Conservation (phyloP, 2,113 vertebrate species). For the Clarias magur region DNA sequence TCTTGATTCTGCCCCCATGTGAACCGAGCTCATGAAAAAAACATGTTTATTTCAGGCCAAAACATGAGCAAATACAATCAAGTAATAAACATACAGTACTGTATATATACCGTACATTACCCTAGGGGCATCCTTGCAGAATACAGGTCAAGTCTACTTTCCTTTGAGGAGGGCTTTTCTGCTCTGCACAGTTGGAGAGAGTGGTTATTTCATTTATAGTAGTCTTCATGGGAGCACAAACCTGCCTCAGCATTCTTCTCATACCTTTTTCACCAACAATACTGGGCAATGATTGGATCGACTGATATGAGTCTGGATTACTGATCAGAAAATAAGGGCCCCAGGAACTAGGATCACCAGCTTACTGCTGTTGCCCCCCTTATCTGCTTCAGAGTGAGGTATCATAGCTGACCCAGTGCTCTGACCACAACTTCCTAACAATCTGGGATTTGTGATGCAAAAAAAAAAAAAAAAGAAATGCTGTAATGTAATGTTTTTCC, state of each 20-base stretch:
- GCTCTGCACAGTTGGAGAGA: background rate
- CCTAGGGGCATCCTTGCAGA: background rate
- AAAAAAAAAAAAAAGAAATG: too few relatives aligned
- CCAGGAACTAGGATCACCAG: too few relatives aligned
- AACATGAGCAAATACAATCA: background rate
- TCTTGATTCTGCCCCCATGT: slow-evolving; percentile 9
- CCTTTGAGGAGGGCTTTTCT: background rate
- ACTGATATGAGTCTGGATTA: too few relatives aligned
- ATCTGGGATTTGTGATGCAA: too few relatives aligned
- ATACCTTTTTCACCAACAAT: background rate
- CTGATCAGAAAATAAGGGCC: too few relatives aligned
- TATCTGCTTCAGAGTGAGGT: too few relatives aligned
- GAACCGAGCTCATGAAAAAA: slow-evolving; percentile 12
- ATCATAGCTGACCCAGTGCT: too few relatives aligned
- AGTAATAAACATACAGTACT: background rate
- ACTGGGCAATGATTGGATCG: too few relatives aligned
- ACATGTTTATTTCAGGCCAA: background rate
- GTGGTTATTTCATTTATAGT: background rate
- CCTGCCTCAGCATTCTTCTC: background rate
- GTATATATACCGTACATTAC: background rate
- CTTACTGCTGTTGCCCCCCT: too few relatives aligned
- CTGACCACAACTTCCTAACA: too few relatives aligned
- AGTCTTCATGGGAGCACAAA: background rate
- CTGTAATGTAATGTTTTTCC: too few relatives aligned
- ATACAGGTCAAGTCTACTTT: background rate